These are phyloP conservation scores for Lagria hirta DNA, from an alignment of 2,888 invertebrate genomes.

Conservation along the genomic window DNA sequence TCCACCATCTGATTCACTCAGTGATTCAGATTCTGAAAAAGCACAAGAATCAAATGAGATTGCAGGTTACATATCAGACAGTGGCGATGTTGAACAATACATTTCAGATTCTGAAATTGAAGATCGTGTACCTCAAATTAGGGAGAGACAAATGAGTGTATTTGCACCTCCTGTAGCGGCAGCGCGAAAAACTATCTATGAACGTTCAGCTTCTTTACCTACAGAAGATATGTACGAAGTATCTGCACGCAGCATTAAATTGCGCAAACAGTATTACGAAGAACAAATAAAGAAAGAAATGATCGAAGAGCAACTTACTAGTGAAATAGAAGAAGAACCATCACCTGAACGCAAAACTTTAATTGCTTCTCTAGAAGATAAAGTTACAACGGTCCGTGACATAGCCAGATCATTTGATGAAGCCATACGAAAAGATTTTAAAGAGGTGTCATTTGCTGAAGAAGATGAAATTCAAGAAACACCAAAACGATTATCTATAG, in stretches of 20 bases:
- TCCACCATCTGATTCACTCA: constrained; percentile 36
- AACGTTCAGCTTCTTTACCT: constrained; percentile 56
- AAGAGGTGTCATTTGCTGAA: constrained; percentile 28
- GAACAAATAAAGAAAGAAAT: constrained; percentile 63
- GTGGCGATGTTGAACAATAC: constrained; percentile 52
- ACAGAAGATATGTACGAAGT: constrained; percentile 57
- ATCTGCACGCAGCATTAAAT: constrained; percentile 58
- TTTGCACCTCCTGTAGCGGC: constrained; percentile 47
- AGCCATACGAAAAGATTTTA: constrained; percentile 16
- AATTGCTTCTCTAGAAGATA: constrained; percentile 30
- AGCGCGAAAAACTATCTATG: constrained; percentile 51
- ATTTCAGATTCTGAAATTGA: constrained; percentile 54
- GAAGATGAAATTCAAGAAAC: constrained; percentile 32
- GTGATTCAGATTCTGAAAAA: constrained; percentile 50
- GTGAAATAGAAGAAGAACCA: constrained; percentile 55
- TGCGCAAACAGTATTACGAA: constrained; percentile 62
- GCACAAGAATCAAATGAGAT: constrained; percentile 44
- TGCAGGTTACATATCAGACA: constrained; percentile 52
- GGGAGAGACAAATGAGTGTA: constrained; percentile 53
- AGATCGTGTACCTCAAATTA: constrained; percentile 52
- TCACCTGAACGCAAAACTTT: constrained; percentile 56
- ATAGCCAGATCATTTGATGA: constrained; percentile 29
- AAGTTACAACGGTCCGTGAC: constrained; percentile 27
- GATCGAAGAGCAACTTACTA: constrained; percentile 57
- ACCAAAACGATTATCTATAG: constrained; percentile 42